Base-by-base conservation (phyloP, 2,888 invertebrate genomes). In the Amblyteles armatorius region DNA sequence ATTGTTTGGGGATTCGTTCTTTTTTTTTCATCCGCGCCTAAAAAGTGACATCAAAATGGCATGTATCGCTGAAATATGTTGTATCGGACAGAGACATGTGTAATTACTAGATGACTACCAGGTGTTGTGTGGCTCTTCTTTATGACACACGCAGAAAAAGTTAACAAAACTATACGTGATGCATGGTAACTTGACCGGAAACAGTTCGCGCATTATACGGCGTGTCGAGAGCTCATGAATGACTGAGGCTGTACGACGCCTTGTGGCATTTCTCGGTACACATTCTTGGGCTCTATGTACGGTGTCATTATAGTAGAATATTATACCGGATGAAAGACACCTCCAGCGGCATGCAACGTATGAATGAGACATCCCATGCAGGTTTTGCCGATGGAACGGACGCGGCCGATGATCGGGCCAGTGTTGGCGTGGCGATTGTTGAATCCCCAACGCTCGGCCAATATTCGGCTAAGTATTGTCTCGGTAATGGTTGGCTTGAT, bases 191-290 rank as follows among this genome's bases (percentile, higher is more conserved):
- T 13, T 16, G 60, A 60, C 26, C 60, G 13, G 4, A 29, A 60
- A 26, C 26, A 60, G 60, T 60, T 60, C 3, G 60, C 11, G 29
- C 13, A 60, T 29, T 29, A 29, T 60, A 22, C 26, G 26, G 13
- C 11, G 26, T 26, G 60, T 60, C 29, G 60, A 60, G 26, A 60
- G 60, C 22, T 60, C 60, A 29, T 60, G 60, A 60, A 60, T 60
- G 60, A 60, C 26, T 60, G 22, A 60, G 11, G 9, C 22, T 60
- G 22, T 55, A 19, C 55, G 55, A 55, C 2, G 22, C 55, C 55
- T 11, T 60, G 26, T 60, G 60, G 26, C 60, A 13, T 22, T 60
- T 60, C 26, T 29, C 60, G 26, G 26, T 9, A 60, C 60, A 60
- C 26, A 40, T 40, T 40, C 40, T 29, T 5, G 26, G 5, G 29